Evolutionary conservation across 2,113 vertebrate genomes (phyloP).

Genomic region (Chlorocebus sabaeus): DNA sequence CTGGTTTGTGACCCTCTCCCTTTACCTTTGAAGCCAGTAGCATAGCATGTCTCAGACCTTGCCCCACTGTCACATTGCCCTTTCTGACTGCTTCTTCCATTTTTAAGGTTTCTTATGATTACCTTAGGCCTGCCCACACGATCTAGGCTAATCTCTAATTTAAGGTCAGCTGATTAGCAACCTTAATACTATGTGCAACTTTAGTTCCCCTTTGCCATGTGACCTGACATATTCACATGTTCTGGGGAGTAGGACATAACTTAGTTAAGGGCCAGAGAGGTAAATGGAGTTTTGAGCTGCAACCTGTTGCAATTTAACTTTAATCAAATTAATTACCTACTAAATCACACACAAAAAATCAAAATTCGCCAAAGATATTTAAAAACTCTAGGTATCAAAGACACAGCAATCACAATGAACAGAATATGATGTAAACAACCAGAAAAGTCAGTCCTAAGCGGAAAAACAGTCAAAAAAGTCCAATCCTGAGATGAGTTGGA

Average conservation of each 20-base stretch:
- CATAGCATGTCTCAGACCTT: background rate
- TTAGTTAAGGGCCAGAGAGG: background rate
- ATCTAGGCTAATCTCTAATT: background rate
- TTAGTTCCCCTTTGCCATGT: background rate
- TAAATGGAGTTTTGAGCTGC: background rate
- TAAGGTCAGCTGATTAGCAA: background rate
- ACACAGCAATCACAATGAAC: background rate
- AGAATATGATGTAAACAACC: background rate
- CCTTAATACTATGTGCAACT: background rate
- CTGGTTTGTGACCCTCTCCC: background rate
- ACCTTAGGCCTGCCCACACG: background rate
- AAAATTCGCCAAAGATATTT: too few relatives aligned
- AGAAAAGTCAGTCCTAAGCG: background rate
- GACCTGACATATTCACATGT: background rate
- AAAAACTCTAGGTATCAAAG: background rate
- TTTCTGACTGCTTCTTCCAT: background rate
- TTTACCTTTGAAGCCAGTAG: background rate
- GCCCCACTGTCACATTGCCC: too few relatives aligned
- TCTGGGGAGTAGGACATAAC: background rate
- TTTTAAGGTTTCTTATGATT: background rate
- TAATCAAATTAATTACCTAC: background rate
- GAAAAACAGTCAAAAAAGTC: background rate
- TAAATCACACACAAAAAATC: background rate
- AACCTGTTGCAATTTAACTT: background rate
- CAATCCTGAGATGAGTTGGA: background rate